phyloP scores from a whole-genome alignment of 2,888 invertebrate genomes.

The Dasysyrphus albostriatus region DNA sequence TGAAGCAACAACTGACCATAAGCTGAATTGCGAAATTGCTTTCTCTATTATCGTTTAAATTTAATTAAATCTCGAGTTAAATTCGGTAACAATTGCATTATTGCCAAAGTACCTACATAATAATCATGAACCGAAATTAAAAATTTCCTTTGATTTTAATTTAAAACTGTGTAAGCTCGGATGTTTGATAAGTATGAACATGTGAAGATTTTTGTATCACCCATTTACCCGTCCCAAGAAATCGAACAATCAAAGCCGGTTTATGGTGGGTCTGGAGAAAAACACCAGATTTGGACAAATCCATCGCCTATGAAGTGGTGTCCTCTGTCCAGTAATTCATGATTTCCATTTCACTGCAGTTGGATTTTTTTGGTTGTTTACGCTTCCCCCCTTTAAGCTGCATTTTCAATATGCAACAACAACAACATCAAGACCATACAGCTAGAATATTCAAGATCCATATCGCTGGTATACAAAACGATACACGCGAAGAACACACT shows the following conservation, averaged over 20 bases:
- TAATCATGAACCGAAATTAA: no score
- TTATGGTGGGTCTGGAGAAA: not conserved
- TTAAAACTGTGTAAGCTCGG: no score
- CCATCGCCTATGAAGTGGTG: slow-evolving; percentile 58
- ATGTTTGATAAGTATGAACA: not conserved
- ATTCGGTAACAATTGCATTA: no score
- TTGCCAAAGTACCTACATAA: no score
- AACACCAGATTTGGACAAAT: slow-evolving; percentile 1
- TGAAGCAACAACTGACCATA: no score
- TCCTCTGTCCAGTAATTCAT: slow-evolving; percentile 27
- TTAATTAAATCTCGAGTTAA: no score
- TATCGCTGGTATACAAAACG: slow-evolving; percentile 72
- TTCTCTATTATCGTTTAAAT: no score
- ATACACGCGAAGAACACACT: slow-evolving; percentile 72
- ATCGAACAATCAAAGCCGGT: not conserved
- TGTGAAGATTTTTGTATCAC: not conserved
- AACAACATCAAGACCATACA: slow-evolving; percentile 24
- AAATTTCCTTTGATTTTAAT: no score
- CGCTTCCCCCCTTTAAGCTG: slow-evolving; percentile 28
- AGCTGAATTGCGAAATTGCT: no score
- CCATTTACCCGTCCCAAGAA: not conserved
- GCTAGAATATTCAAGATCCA: slow-evolving; percentile 54
- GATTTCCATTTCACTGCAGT: slow-evolving; percentile 70
- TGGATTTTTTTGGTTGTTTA: slow-evolving; percentile 35
- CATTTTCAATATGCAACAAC: slow-evolving; percentile 56